Evolutionary conservation across 2,113 vertebrate genomes (phyloP).

Genomic region (Strix aluco): DNA sequence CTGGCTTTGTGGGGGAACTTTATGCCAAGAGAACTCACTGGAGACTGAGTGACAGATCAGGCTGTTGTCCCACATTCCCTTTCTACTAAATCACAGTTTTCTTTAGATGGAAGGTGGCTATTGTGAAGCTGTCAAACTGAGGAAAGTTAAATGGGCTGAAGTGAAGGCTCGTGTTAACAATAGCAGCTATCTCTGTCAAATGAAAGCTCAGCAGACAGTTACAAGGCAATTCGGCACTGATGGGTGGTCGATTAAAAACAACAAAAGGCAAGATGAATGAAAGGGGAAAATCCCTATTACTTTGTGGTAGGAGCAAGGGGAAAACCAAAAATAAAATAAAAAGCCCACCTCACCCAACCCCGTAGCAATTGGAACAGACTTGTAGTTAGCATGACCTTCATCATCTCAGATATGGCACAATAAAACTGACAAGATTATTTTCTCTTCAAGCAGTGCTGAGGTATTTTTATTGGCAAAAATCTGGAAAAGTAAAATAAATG

Average conservation of each 20-base stretch:
- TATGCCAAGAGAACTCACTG: constrained; percentile 60
- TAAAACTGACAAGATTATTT: constrained; percentile 52
- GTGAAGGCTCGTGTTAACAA: constrained; percentile 75
- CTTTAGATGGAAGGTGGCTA: constrained; percentile 73
- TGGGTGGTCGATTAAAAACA: constrained; percentile 74
- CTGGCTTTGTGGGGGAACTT: constrained; percentile 40
- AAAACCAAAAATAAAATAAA: constrained; percentile 59
- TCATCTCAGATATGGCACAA: constrained; percentile 41
- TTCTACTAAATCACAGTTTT: constrained; percentile 77
- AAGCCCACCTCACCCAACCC: constrained; percentile 50
- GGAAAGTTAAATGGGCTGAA: constrained; percentile 75
- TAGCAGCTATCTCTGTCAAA: constrained; percentile 75
- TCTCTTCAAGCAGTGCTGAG: constrained; percentile 24
- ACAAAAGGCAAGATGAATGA: constrained; percentile 69
- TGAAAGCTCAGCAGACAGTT: constrained; percentile 69
- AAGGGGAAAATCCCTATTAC: constrained; percentile 48
- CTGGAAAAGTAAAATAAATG: constrained; percentile 31
- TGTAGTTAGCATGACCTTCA: constrained; percentile 45
- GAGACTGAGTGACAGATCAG: constrained; percentile 70
- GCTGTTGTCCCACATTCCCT: constrained; percentile 75
- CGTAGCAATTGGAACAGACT: constrained; percentile 15
- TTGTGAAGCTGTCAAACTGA: constrained; percentile 81
- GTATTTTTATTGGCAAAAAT: constrained; percentile 36
- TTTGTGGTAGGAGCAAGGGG: constrained; percentile 20
- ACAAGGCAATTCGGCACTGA: constrained; percentile 76